Evolutionary conservation across 2,888 invertebrate species (phyloP), one percentile per base, ranked within the genome.

Genomic region (Gymnoscelis rufifasciata): DNA sequence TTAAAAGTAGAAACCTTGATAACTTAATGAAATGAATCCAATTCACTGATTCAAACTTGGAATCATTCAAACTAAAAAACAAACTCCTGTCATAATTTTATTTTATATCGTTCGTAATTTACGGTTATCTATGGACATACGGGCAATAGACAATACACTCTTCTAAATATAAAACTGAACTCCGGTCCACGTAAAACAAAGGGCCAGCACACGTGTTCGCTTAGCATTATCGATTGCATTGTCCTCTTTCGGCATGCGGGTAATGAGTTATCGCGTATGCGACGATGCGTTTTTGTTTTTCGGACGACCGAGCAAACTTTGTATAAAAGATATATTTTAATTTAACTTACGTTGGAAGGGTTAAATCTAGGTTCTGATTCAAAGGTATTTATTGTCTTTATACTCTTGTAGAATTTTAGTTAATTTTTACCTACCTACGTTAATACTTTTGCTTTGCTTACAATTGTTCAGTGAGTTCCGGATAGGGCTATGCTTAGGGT

Each of bases 151-250:
- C 10, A 19, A 35, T 15, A 23, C 11, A 4, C 27, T 42, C 7
- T 38, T n/a, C 5, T 12, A 27, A 38, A 38, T 42, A 42, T 35
- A 45, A 45, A 44, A 44, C 38, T 36, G 38, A 49, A 31, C 26
- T 7, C 43, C 29, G 38, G 49, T 48, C 51, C 42, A 49, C 42
- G 42, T 23, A 69, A 68, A 76, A 76, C 76, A 77, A 76, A 78
- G 63, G 59, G 64, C 51, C 59, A 57, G 71, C 70, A 74, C 84
- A 83, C 83, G 83, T 83, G 83, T 73, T 66, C 74, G 76, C 75
- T 78, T 74, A 76, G 73, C 71, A 79, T 83, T 84, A 86, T 83
- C 83, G 84, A 83, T 81, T 78, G 75, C 75, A 76, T 74, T 75
- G 77, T 78, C 74, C 77, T 78, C 74, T 71, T 70, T 69, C 56